A percentile compares a stretch with the other conserved stretches of the same genome.
phyloP scores from a whole-genome alignment of 2,888 invertebrate genomes.

The Tolmerus cingulatus region DNA sequence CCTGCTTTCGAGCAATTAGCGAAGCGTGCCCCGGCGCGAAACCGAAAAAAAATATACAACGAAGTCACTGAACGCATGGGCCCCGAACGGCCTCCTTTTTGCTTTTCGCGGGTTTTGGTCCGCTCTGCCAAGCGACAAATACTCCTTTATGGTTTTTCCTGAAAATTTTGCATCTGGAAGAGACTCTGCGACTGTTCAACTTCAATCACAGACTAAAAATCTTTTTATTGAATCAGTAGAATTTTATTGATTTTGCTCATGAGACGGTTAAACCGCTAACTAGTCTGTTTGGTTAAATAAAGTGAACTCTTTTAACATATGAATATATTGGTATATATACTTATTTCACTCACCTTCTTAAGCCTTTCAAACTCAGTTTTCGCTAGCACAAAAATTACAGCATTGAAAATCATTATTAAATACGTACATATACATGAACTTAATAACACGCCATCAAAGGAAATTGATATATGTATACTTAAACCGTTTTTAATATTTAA shows the following conservation, averaged over 20 bases:
- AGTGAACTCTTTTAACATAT: too few species aligned
- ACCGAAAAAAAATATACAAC: background rate
- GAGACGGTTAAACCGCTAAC: background rate
- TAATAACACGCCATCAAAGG: too few species aligned
- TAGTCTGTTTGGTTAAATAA: too few species aligned
- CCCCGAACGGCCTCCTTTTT: background rate
- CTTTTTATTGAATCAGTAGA: background rate
- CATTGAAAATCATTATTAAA: too few species aligned
- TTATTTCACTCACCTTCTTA: too few species aligned
- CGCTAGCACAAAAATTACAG: too few species aligned
- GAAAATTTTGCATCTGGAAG: background rate
- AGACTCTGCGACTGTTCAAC: background rate
- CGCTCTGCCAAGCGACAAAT: background rate
- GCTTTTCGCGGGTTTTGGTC: background rate
- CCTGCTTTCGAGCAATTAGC: background rate
- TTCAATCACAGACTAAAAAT: background rate
- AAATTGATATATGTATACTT: too few species aligned
- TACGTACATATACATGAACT: too few species aligned
- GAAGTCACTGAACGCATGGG: slow-evolving; percentile 19
- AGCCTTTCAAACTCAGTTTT: too few species aligned
- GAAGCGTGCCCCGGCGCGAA: background rate
- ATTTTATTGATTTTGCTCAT: background rate
- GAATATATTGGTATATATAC: too few species aligned
- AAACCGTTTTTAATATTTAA: too few species aligned
- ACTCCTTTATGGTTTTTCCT: background rate